phyloP scores from a whole-genome alignment of 35 echinoderm and acorn worm genomes.

The Ophiothrix spiculata region DNA sequence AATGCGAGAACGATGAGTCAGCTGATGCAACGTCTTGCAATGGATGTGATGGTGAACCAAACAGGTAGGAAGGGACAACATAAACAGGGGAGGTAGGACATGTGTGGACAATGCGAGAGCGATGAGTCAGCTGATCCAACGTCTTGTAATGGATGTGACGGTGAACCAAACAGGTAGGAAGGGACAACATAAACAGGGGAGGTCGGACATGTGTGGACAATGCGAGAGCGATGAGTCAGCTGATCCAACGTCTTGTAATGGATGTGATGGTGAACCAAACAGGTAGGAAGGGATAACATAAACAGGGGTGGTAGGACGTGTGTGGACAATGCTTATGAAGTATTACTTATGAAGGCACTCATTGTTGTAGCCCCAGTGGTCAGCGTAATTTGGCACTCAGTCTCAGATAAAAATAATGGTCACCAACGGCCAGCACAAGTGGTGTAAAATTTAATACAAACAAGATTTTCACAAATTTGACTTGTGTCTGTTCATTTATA shows the following conservation, averaged over 20 bases:
- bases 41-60: constrained; percentile 55
- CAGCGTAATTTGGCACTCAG: too few relatives aligned
- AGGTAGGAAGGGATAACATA: constrained; percentile 55
- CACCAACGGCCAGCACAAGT: too few relatives aligned
- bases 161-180: constrained; percentile 67
- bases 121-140: constrained; percentile 40
- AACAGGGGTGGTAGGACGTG: too few relatives aligned
- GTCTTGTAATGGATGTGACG: constrained; percentile 82
- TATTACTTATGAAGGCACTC: too few relatives aligned
- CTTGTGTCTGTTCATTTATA: too few relatives aligned
- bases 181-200: constrained; percentile 36
- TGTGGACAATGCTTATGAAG: too few relatives aligned
- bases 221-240: too few relatives aligned
- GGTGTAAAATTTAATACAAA: too few relatives aligned
- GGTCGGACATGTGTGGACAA: constrained; percentile 54
- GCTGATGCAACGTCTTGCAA: constrained; percentile 29
- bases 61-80: constrained; percentile 55
- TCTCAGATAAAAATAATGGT: too few relatives aligned
- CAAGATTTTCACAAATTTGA: too few relatives aligned
- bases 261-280: constrained; percentile 52
- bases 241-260: constrained; percentile 39
- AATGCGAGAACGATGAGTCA: constrained; percentile 2
- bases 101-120: constrained; percentile 74
- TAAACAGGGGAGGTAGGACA: constrained; percentile 49
- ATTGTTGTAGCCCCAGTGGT: too few relatives aligned